Evolutionary conservation across 2,888 invertebrate species (phyloP).

Genomic region (Dynastes tityus): DNA sequence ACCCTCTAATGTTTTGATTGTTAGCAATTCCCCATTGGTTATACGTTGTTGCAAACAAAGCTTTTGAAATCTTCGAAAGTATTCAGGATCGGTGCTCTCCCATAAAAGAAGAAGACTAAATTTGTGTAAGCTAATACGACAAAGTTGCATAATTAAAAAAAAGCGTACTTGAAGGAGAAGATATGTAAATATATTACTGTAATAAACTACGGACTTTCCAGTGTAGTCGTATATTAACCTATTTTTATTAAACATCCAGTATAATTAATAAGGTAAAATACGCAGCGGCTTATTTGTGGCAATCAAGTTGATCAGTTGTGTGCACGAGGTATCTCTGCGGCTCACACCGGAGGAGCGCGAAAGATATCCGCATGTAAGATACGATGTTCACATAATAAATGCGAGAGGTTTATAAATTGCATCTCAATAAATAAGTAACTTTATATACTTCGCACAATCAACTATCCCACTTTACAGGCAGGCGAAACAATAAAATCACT

Average conservation of each 20-base stretch:
- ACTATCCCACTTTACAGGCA: conserved; percentile 70
- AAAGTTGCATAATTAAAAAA: not conserved
- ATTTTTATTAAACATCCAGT: conserved; percentile 42
- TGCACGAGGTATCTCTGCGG: conserved; percentile 19
- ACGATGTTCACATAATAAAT: conserved; percentile 69
- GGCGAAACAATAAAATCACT: conserved; percentile 71
- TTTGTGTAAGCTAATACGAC: not conserved
- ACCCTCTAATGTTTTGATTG: too few relatives aligned
- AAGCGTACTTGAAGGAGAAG: not conserved
- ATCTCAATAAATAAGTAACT: conserved; percentile 71
- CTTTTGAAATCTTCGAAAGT: too few relatives aligned
- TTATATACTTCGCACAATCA: conserved; percentile 71
- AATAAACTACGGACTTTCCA: not conserved
- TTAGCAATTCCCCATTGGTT: too few relatives aligned
- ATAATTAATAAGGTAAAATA: conserved; percentile 53
- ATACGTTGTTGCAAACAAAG: too few relatives aligned
- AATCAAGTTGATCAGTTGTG: conserved; percentile 59
- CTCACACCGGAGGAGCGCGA: conserved; percentile 46
- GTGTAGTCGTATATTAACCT: conserved; percentile 23
- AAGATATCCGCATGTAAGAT: conserved; percentile 59
- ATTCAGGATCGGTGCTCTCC: too few relatives aligned
- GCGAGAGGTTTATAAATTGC: conserved; percentile 70
- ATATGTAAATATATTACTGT: not conserved
- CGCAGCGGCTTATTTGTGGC: conserved; percentile 54
- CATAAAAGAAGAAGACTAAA: too few relatives aligned